Conservation (phyloP, 2,113 vertebrate species). For the Spheniscus mendiculus region DNA sequence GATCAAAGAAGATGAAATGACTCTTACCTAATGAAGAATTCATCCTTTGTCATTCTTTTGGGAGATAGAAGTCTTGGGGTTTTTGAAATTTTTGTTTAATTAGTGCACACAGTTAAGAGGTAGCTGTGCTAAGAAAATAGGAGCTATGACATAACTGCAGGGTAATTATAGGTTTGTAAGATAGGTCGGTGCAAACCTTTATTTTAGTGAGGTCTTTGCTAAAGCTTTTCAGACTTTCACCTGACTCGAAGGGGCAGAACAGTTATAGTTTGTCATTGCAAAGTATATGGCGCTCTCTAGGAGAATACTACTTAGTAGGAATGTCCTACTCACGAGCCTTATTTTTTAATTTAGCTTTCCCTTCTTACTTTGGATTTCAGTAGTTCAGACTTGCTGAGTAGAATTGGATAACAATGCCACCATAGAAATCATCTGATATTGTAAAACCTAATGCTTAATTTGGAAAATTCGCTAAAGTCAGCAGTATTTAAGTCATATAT, state of each 20-base stretch:
- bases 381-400: background rate
- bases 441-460: background rate
- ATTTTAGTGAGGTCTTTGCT: background rate
- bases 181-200: background rate
- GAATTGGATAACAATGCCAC: background rate
- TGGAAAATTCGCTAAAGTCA: background rate
- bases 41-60: background rate
- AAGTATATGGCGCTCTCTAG: background rate
- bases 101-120: background rate
- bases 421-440: background rate
- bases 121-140: background rate
- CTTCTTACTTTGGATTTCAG: background rate
- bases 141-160: background rate
- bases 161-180: background rate
- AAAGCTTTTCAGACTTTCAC: background rate
- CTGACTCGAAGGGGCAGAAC: background rate
- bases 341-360: background rate
- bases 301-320: background rate
- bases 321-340: background rate
- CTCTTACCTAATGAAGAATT: background rate
- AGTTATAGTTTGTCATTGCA: background rate
- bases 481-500: background rate
- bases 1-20: background rate
- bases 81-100: background rate
- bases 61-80: background rate